A percentile compares a stretch with the other conserved stretches of the same genome.
phyloP scores from a whole-genome alignment of 2,797 vertebrate species.

The Gymnoscopelus braueri region DNA sequence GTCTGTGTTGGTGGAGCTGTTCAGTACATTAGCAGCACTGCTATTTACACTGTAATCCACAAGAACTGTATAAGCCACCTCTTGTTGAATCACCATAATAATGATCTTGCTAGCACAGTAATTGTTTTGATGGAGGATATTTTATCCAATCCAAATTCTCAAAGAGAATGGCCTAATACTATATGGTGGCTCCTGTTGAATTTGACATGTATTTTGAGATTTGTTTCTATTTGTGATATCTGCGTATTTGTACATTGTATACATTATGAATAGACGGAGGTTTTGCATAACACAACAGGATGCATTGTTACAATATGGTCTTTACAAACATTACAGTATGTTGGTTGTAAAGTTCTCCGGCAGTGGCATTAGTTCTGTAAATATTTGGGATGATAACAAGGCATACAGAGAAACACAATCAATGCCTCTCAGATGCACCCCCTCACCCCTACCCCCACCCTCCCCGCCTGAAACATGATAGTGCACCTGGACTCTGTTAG shows the following conservation, averaged over 20 bases:
- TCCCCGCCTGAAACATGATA: conserved; percentile 58
- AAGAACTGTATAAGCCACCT: no score
- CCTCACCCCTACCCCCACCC: no score
- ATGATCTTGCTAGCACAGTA: no score
- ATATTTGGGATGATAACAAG: conserved; percentile 54
- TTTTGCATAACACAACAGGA: not conserved
- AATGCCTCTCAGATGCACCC: conserved; percentile 48
- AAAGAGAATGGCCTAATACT: no score
- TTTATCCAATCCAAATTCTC: no score
- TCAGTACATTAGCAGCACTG: not conserved
- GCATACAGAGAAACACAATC: conserved; percentile 62
- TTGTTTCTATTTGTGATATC: no score
- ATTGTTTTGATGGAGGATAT: no score
- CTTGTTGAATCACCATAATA: no score
- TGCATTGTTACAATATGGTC: conserved; percentile 2
- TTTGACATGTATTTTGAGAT: no score
- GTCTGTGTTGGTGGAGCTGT: conserved; percentile 15
- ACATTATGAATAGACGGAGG: no score
- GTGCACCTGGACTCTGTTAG: conserved; percentile 55
- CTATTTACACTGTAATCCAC: not conserved
- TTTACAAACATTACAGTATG: conserved; percentile 23
- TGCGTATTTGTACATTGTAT: no score
- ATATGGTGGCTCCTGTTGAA: no score
- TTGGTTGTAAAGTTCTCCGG: conserved; percentile 39
- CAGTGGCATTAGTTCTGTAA: conserved; percentile 52